phyloP scores from a whole-genome alignment of 2,797 vertebrate species.

The Capromys pilorides region DNA sequence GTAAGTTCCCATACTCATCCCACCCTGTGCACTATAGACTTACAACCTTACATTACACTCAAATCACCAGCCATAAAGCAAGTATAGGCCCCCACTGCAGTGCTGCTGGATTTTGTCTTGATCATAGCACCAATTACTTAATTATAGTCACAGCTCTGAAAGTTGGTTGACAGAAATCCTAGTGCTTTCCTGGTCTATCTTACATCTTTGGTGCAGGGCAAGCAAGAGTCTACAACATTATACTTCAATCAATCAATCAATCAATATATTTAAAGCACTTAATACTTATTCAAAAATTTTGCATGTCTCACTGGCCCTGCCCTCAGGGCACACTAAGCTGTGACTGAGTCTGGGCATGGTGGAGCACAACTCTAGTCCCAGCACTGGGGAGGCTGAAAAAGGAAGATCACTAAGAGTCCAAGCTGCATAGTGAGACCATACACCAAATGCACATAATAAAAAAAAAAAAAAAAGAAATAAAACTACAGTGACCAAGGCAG shows the following conservation, averaged over 20 bases:
- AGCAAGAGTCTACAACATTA: neutral
- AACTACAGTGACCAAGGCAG: neutral
- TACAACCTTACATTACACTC: neutral
- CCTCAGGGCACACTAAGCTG: too few species aligned
- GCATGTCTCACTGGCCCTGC: too few species aligned
- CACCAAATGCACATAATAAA: too few species aligned
- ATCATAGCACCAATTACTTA: slow-evolving; percentile 44
- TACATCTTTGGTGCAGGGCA: slow-evolving; percentile 71
- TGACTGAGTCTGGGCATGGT: too few species aligned
- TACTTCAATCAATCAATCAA: neutral
- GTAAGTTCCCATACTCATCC: neutral
- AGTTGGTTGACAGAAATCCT: neutral
- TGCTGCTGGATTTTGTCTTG: neutral
- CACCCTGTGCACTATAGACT: neutral
- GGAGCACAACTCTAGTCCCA: too few species aligned
- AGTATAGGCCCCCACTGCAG: neutral
- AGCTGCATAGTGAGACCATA: too few species aligned
- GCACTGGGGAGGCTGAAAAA: too few species aligned
- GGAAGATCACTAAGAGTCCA: too few species aligned
- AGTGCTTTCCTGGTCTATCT: slow-evolving; percentile 21
- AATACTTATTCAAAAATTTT: neutral
- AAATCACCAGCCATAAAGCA: neutral
- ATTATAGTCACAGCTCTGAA: slow-evolving; percentile 4
- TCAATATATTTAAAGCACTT: neutral
- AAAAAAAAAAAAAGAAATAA: neutral